Percentiles rank a stretch among this genome's conserved stretches.
Evolutionary conservation across 1,140 invertebrate species (phyloP).

Genomic region (Achatina immaculata): DNA sequence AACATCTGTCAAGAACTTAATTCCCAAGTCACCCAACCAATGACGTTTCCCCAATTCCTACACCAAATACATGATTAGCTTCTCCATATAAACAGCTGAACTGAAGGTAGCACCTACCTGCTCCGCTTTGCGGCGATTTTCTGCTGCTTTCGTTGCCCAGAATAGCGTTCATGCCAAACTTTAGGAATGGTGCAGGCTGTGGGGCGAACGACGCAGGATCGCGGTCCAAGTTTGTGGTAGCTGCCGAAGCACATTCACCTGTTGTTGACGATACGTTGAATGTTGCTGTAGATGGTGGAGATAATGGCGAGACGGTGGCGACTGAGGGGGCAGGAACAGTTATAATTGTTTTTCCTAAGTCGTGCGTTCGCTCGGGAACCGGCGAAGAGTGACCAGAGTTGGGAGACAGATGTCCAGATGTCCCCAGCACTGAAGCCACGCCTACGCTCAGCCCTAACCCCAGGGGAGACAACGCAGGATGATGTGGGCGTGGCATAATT

Average conservation of each 20-base stretch:
- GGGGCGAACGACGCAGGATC: neutral
- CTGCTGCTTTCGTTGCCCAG: slow-evolving; percentile 4
- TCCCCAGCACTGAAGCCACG: neutral
- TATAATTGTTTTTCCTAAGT: slow-evolving; percentile 1
- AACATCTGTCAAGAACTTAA: no score
- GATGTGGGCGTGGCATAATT: slow-evolving; percentile 29
- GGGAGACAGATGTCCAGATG: slow-evolving; percentile 15
- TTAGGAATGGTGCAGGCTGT: slow-evolving; percentile 7
- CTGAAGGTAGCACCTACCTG: slow-evolving; percentile 23
- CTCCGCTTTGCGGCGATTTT: slow-evolving; percentile 7
- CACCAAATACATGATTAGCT: no score
- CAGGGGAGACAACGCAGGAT: slow-evolving; percentile 9
- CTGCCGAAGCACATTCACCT: neutral
- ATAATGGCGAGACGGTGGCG: neutral
- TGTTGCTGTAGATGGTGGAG: neutral
- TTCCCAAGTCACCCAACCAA: no score
- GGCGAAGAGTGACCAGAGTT: slow-evolving; percentile 28
- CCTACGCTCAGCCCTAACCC: slow-evolving; percentile 25
- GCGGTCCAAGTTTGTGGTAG: neutral
- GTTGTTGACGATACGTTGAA: neutral
- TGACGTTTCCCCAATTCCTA: no score
- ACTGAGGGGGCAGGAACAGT: neutral
- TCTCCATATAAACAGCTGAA: no score
- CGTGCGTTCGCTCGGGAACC: neutral
- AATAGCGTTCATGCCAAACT: slow-evolving; percentile 35